Percentiles rank a stretch among this genome's conserved stretches.
Conservation (phyloP, 1,140 invertebrate genomes). For the Megalopta genalis region DNA sequence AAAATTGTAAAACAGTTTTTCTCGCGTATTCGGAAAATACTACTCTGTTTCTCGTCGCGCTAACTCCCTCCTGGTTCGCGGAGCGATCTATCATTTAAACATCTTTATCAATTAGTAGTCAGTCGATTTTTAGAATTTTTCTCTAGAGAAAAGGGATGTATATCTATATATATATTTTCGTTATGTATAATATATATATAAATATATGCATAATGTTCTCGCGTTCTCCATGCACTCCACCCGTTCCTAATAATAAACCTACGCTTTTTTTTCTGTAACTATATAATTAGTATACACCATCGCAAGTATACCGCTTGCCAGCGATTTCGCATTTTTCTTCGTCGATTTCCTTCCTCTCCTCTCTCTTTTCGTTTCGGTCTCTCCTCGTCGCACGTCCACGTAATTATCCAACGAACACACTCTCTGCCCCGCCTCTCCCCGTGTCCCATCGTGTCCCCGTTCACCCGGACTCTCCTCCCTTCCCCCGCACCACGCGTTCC, state of each 20-base stretch:
- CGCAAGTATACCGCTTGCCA: conserved; percentile 30
- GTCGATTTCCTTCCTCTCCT: conserved; percentile 9
- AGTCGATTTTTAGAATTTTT: conserved; percentile 52
- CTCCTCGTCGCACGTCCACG: conserved; percentile 17
- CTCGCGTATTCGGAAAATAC: conserved; percentile 50
- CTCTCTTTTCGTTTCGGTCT: conserved; percentile 27
- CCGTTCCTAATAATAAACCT: conserved; percentile 43
- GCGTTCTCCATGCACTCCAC: conserved; percentile 38
- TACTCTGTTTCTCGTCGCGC: conserved; percentile 36
- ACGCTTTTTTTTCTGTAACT: conserved; percentile 36
- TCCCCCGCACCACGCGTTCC: no score
- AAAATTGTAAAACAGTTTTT: conserved; percentile 17
- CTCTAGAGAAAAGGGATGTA: conserved; percentile 43
- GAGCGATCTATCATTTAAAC: conserved; percentile 42
- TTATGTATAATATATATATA: conserved; percentile 4
- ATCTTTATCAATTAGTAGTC: conserved; percentile 48
- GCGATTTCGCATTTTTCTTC: conserved; percentile 28
- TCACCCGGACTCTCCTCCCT: not conserved
- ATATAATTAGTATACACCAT: conserved; percentile 24
- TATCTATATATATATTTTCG: not conserved
- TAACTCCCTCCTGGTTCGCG: conserved; percentile 14
- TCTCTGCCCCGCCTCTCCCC: not conserved
- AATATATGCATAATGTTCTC: conserved; percentile 33
- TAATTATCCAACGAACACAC: conserved; percentile 17
- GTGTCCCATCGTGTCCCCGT: no score